Percentiles rank a stretch among this genome's conserved stretches.
These are phyloP conservation scores for Leuciscus waleckii DNA, from an alignment of 2,797 vertebrate species.

Conservation along the genomic window DNA sequence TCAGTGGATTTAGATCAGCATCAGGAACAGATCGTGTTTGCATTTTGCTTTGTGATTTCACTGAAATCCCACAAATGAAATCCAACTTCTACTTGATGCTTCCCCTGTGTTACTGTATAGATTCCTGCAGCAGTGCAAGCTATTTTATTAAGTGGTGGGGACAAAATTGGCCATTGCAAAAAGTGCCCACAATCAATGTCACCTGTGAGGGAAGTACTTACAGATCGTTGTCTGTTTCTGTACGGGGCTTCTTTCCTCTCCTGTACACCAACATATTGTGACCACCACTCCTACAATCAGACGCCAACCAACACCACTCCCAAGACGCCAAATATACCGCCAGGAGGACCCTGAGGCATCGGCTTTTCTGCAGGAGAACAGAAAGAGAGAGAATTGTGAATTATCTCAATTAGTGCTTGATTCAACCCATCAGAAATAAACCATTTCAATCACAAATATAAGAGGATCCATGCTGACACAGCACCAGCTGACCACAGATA, in stretches of 20 bases:
- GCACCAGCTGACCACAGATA: slow-evolving; percentile 4
- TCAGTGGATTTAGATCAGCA: background rate
- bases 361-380: slow-evolving; percentile 83
- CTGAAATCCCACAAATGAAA: background rate
- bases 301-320: slow-evolving; percentile 81
- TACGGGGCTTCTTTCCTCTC: slow-evolving; percentile 81
- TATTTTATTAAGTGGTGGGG: background rate
- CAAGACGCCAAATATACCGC: slow-evolving; percentile 83
- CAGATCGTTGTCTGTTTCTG: slow-evolving; percentile 80
- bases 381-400: slow-evolving; percentile 49
- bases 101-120: background rate
- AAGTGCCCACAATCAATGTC: background rate
- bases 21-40: background rate
- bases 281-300: slow-evolving; percentile 82
- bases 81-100: background rate
- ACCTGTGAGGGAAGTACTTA: slow-evolving; percentile 78
- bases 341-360: slow-evolving; percentile 79
- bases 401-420: background rate
- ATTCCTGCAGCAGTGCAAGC: background rate
- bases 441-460: background rate
- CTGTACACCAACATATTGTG: slow-evolving; percentile 85
- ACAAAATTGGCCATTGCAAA: slow-evolving; percentile 1
- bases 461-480: slow-evolving; percentile 4
- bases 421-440: background rate
- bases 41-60: background rate